phyloP scores from a whole-genome alignment of 2,888 invertebrate genomes.

The Calliphora vomitoria region DNA sequence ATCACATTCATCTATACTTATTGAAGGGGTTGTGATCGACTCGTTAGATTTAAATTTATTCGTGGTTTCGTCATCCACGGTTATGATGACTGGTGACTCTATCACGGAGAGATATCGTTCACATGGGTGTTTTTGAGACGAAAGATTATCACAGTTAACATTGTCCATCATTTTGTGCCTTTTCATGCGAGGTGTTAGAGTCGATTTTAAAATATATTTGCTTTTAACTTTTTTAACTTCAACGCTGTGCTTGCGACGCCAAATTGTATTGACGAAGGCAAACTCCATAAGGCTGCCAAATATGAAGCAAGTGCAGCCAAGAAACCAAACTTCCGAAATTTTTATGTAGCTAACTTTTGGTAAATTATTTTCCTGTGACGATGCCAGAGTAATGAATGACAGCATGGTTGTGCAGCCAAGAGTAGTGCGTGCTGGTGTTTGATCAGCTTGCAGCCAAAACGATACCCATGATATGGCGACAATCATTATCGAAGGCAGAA shows the following conservation, averaged over 20 bases:
- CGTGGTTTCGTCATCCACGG: constrained; percentile 81
- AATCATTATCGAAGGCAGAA: constrained; percentile 93
- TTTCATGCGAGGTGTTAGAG: constrained; percentile 91
- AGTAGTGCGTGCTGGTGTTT: constrained; percentile 92
- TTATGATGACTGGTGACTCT: constrained; percentile 88
- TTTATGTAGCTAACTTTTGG: constrained; percentile 96
- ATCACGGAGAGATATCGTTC: constrained; percentile 57
- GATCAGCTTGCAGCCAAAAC: constrained; percentile 95
- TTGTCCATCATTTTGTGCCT: constrained; percentile 88
- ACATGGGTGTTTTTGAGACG: constrained; percentile 81
- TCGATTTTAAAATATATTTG: constrained; percentile 93
- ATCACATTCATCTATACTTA: constrained; percentile 75
- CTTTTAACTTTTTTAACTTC: constrained; percentile 86
- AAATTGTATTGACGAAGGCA: constrained; percentile 95
- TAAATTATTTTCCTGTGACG: constrained; percentile 91
- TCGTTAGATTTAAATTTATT: constrained; percentile 68
- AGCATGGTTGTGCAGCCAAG: constrained; percentile 93
- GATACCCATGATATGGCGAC: constrained; percentile 95
- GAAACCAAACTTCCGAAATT: constrained; percentile 95
- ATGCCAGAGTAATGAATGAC: constrained; percentile 94
- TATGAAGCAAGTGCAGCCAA: constrained; percentile 93
- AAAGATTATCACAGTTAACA: constrained; percentile 82
- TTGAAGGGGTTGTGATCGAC: constrained; percentile 55
- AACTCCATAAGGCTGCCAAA: constrained; percentile 94
- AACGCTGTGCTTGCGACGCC: constrained; percentile 88